Percentiles rank a stretch among this genome's conserved stretches.
These are phyloP conservation scores for Molossus alvarezi DNA, from an alignment of 2,797 vertebrate genomes.

Conservation along the genomic window DNA sequence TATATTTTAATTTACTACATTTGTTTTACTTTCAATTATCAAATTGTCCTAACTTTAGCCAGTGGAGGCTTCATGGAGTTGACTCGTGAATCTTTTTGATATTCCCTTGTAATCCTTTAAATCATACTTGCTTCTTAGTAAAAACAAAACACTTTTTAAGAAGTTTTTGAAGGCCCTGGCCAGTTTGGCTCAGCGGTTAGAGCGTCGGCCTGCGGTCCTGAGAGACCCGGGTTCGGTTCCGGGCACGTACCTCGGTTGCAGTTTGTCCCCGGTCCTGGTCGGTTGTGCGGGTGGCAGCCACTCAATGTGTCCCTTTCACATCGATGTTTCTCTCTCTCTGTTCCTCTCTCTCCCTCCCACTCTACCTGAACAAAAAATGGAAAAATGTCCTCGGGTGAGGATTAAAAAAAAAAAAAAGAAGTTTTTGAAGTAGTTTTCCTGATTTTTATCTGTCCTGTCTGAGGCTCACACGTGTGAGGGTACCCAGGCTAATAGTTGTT, in stretches of 20 bases:
- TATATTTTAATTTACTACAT: not conserved
- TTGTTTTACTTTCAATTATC: not conserved
- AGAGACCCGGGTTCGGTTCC: no score
- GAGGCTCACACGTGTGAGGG: not conserved
- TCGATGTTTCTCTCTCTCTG: no score
- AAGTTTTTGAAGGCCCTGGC: not conserved
- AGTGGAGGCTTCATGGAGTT: not conserved
- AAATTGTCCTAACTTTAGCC: not conserved
- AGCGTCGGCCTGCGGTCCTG: no score
- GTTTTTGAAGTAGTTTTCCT: not conserved
- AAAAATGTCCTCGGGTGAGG: no score
- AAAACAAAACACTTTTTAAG: not conserved
- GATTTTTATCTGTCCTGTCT: not conserved
- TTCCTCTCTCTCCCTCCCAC: no score
- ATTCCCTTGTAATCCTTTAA: not conserved
- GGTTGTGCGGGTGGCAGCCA: no score
- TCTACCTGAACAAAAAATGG: no score
- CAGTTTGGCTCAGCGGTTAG: no score
- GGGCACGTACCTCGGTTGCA: no score
- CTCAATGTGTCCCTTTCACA: no score
- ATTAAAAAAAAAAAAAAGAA: no score
- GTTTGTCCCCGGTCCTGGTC: no score
- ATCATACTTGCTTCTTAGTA: not conserved
- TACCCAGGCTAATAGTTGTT: not conserved
- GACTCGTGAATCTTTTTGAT: not conserved